Evolutionary conservation across 1,140 invertebrate genomes (phyloP).

Genomic region (Lucilia cuprina): DNA sequence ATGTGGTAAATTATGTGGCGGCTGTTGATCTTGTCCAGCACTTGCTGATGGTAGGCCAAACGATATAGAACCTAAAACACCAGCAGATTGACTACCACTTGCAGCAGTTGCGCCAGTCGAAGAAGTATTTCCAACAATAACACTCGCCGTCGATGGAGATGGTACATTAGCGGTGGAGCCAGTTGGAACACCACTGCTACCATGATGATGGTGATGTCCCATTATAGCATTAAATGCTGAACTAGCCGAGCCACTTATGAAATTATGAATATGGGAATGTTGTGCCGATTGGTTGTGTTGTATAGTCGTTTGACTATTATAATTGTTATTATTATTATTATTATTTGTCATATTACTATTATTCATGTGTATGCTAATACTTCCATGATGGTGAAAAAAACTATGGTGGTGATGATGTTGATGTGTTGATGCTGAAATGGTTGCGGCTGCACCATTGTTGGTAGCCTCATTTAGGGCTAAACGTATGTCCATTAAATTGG

Average conservation of each 20-base stretch:
- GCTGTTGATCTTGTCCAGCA: conserved; percentile 37
- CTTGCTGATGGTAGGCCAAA: conserved; percentile 46
- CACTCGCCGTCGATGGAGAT: neutral
- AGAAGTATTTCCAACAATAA: conserved; percentile 32
- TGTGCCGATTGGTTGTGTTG: conserved; percentile 41
- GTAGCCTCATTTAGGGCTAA: conserved; percentile 58
- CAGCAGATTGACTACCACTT: conserved; percentile 57
- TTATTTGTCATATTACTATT: conserved; percentile 38
- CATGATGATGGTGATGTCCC: conserved; percentile 47
- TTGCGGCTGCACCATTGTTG: conserved; percentile 36
- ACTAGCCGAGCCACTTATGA: conserved; percentile 58
- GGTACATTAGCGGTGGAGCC: conserved; percentile 34
- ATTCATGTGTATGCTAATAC: conserved; percentile 49
- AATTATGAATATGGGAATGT: conserved; percentile 58
- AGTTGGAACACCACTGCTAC: conserved; percentile 9
- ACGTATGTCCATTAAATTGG: conserved; percentile 57
- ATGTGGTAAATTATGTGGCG: conserved; percentile 41
- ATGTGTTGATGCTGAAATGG: conserved; percentile 5
- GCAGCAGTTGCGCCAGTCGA: conserved; percentile 45
- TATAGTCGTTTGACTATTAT: conserved; percentile 27
- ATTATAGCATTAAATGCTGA: conserved; percentile 57
- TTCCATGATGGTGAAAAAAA: conserved; percentile 49
- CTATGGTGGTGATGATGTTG: conserved; percentile 19
- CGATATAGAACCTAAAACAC: conserved; percentile 54
- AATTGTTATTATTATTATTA: conserved; percentile 38